Evolutionary conservation across 2,113 vertebrate species (phyloP), one percentile per base, ranked within the genome.

Genomic region (Pelodiscus sinensis): DNA sequence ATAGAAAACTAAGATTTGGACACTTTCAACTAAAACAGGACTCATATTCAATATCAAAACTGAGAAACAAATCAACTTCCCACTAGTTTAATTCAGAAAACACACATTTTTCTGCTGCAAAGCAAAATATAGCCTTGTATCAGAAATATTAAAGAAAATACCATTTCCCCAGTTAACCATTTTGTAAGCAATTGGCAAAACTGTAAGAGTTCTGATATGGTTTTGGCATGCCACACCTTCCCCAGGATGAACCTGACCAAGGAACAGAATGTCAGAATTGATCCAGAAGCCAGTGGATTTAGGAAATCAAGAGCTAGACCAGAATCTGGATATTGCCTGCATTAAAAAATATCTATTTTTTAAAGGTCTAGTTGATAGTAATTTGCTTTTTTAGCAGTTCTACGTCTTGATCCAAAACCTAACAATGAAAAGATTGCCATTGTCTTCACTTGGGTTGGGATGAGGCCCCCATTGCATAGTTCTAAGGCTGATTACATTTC

Each of bases 11-110:
- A 97, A 91, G 25, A 92, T 89, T 97, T 96, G 57, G 68, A 94
- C 92, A 96, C 85, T 92, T 94, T 94, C 93, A 96, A 78, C 81
- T 94, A 94, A 92, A 95, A 88, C 24, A 95, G 79, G 80, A 96
- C 81, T 87, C 92, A 96, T 97, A 96, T 96, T 94, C 88, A 92
- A 75, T 94, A 95, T 15, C 6, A 3, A 96, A 80, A 89, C 5
- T 54, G 81, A 97, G 83, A 97, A 94, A 84, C 90, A 62, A 94
- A 91, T 94, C 95, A 92, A 91, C 90, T 79, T 90, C 57, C 80
- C 86, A 81, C 44, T n/a, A 58, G 22, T 4, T 91, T 93, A 94
- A 96, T 94, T 90, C 77, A 93, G 89, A 96, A 96, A 80, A 91
- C 81, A 85, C 81, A 85, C 90, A 90, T 62, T 89, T 92, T 92